A percentile compares a stretch with the other conserved stretches of the same genome.
phyloP scores from a whole-genome alignment of 2,113 vertebrate species.

The Balaenoptera acutorostrata region DNA sequence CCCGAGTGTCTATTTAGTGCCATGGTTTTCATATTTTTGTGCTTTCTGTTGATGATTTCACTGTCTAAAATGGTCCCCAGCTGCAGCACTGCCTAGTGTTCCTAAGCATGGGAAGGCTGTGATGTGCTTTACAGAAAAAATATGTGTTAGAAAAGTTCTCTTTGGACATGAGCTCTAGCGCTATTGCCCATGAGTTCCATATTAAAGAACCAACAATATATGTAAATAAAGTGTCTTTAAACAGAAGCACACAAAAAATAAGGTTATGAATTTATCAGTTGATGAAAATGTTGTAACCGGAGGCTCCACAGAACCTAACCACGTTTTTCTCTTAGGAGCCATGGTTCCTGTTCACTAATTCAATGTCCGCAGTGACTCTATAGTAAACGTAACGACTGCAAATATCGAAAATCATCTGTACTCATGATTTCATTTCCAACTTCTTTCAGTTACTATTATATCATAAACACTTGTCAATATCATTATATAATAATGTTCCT shows the following conservation, averaged over 20 bases:
- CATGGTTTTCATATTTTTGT: not conserved
- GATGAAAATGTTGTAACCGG: not conserved
- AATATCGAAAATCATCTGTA: not conserved
- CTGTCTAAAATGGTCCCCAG: not conserved
- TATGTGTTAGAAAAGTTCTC: not conserved
- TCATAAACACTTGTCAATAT: not conserved
- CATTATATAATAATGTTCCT: not conserved
- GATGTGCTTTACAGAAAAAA: not conserved
- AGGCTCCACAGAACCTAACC: not conserved
- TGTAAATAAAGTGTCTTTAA: not conserved
- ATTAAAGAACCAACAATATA: not conserved
- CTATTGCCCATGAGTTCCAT: not conserved
- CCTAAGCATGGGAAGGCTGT: not conserved
- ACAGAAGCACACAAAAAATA: not conserved
- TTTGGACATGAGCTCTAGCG: rapidly evolving
- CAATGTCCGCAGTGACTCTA: not conserved
- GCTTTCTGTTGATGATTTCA: not conserved
- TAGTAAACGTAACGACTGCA: not conserved
- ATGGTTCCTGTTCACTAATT: not conserved
- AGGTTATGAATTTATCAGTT: not conserved
- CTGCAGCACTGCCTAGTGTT: no score
- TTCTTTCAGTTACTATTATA: not conserved
- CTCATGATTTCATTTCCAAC: not conserved
- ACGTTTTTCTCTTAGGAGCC: not conserved
- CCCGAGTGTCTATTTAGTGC: not conserved